Evolutionary conservation across 2,888 invertebrate genomes (phyloP).

Genomic region (Coleophora flavipennella): DNA sequence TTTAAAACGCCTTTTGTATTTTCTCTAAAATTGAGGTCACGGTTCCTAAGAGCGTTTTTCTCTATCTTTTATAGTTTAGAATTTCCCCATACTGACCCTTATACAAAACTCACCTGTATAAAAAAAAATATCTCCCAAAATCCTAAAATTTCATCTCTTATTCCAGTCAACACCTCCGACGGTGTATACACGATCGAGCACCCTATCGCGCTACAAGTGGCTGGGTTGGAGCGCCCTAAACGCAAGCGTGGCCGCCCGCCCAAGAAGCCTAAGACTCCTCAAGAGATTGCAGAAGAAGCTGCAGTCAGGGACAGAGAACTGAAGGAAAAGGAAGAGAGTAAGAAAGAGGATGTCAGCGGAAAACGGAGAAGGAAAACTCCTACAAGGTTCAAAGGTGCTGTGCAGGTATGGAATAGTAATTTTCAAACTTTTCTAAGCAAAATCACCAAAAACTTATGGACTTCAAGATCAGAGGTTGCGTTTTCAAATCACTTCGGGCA

Average conservation of each 20-base stretch:
- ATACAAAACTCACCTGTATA: no score
- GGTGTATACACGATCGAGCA: constrained; percentile 77
- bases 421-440: no score
- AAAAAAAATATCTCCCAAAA: no score
- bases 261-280: constrained; percentile 62
- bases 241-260: constrained; percentile 81
- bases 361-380: constrained; percentile 78
- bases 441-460: no score
- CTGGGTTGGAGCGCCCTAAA: constrained; percentile 77
- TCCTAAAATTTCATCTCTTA: not conserved
- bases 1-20: no score
- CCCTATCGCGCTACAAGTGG: constrained; percentile 74
- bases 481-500: no score
- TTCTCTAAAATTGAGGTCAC: no score
- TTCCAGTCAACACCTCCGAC: constrained; percentile 73
- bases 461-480: no score
- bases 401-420: constrained; percentile 61
- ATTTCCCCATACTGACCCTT: no score
- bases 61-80: no score
- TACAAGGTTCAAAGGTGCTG: constrained; percentile 70
- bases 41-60: no score
- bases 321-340: constrained; percentile 18
- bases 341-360: constrained; percentile 65
- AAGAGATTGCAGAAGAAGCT: constrained; percentile 38
- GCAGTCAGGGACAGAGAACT: constrained; percentile 26